A percentile compares a stretch with the other conserved stretches of the same genome.
phyloP scores from a whole-genome alignment of 2,888 invertebrate genomes.

The Panorpa germanica region DNA sequence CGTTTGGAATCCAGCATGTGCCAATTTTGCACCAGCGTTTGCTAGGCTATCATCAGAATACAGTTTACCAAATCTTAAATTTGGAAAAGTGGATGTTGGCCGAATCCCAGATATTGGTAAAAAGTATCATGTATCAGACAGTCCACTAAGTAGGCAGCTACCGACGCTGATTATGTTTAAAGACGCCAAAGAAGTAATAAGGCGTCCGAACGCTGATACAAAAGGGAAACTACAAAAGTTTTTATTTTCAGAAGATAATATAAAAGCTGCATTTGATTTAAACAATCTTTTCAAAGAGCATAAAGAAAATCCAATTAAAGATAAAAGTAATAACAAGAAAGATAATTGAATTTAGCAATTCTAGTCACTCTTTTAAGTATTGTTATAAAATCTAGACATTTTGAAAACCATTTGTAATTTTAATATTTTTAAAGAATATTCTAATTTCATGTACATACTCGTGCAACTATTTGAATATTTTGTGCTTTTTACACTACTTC shows the following conservation, averaged over 20 bases:
- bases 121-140: slow-evolving; percentile 67
- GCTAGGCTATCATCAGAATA: slow-evolving; percentile 71
- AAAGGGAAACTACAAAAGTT: slow-evolving; percentile 69
- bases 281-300: slow-evolving; percentile 69
- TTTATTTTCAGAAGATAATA: slow-evolving; percentile 62
- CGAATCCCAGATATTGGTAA: slow-evolving; percentile 70
- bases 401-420: too few species aligned
- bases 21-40: slow-evolving; percentile 80
- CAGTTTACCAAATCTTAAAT: slow-evolving; percentile 68
- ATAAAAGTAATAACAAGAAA: too few species aligned
- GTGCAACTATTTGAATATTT: too few species aligned
- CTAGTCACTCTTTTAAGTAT: too few species aligned
- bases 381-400: too few species aligned
- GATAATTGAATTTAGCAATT: too few species aligned
- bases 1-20: slow-evolving; percentile 93
- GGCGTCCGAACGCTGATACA: slow-evolving; percentile 65
- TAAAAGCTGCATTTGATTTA: slow-evolving; percentile 74
- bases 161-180: slow-evolving; percentile 78
- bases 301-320: slow-evolving; percentile 34
- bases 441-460: too few species aligned
- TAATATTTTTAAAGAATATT: too few species aligned
- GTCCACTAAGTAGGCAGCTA: slow-evolving; percentile 81
- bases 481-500: too few species aligned
- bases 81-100: slow-evolving; percentile 93
- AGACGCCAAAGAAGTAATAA: slow-evolving; percentile 61